A percentile compares a stretch with the other conserved stretches of the same genome.
Evolutionary conservation across 37 sponge, comb jelly and placozoan species (phyloP).

Genomic region (Bolinopsis microptera): DNA sequence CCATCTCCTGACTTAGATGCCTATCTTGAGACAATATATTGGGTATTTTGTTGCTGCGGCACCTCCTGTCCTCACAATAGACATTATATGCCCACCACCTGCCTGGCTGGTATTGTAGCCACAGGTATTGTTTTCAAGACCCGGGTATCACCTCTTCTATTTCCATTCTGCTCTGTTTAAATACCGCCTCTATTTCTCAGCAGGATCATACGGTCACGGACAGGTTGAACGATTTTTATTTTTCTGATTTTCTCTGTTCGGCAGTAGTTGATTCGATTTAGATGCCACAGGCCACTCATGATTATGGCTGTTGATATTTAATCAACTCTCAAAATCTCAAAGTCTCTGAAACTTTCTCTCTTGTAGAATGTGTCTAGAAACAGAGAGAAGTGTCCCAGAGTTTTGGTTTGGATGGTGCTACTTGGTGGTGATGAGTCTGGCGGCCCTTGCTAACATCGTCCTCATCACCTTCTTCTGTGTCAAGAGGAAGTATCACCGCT

Average conservation of each 20-base stretch:
- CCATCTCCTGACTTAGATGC: neutral
- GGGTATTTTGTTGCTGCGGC: neutral
- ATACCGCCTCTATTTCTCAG: neutral
- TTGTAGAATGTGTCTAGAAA: neutral
- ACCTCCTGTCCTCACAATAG: too few species aligned
- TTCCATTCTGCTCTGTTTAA: neutral
- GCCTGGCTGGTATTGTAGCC: neutral
- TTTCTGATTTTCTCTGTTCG: too few species aligned
- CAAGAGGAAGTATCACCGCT: neutral
- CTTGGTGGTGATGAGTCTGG: neutral
- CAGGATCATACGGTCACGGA: too few species aligned
- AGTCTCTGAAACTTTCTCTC: too few species aligned
- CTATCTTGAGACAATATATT: neutral
- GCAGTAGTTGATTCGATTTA: too few species aligned
- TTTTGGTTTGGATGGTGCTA: conserved; percentile 12
- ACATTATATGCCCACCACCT: neutral
- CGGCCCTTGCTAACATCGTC: neutral
- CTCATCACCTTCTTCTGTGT: neutral
- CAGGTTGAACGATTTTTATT: too few species aligned
- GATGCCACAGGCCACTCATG: too few species aligned
- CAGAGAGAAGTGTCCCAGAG: neutral
- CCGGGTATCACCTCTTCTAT: neutral
- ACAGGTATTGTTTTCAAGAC: neutral
- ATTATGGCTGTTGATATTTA: too few species aligned
- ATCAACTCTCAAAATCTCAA: too few species aligned